phyloP scores from a whole-genome alignment of 2,113 vertebrate genomes.

The Zosterops japonicus region DNA sequence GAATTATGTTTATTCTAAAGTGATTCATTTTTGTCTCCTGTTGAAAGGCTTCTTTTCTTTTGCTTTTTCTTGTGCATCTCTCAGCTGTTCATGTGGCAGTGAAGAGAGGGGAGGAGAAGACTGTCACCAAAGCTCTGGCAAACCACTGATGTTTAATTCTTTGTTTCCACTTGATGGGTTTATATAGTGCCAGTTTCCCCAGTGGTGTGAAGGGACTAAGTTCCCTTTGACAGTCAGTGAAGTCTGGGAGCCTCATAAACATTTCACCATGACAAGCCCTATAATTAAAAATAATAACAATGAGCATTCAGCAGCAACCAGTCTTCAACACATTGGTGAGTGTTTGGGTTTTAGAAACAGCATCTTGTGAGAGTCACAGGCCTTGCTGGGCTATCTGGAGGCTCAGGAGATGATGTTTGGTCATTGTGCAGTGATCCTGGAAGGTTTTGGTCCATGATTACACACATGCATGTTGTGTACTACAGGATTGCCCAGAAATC shows the following conservation, averaged over 20 bases:
- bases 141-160: background rate
- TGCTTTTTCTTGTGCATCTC: background rate
- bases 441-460: background rate
- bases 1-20: conserved; percentile 45
- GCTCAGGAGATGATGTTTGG: background rate
- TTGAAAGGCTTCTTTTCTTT: conserved; percentile 25
- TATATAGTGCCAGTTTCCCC: background rate
- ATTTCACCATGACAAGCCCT: background rate
- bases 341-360: background rate
- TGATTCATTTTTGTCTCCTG: background rate
- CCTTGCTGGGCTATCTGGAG: background rate
- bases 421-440: background rate
- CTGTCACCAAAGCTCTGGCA: background rate
- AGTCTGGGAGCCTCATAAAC: background rate
- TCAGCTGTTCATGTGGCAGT: background rate
- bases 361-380: background rate
- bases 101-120: background rate
- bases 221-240: background rate
- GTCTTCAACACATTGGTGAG: background rate
- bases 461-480: accelerated
- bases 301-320: background rate
- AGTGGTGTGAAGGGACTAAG: background rate
- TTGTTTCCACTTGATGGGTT: conserved; percentile 31
- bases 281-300: background rate
- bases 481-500: background rate